Evolutionary conservation across 2,797 vertebrate genomes (phyloP).

Genomic region (Eupleurogrammus muticus): DNA sequence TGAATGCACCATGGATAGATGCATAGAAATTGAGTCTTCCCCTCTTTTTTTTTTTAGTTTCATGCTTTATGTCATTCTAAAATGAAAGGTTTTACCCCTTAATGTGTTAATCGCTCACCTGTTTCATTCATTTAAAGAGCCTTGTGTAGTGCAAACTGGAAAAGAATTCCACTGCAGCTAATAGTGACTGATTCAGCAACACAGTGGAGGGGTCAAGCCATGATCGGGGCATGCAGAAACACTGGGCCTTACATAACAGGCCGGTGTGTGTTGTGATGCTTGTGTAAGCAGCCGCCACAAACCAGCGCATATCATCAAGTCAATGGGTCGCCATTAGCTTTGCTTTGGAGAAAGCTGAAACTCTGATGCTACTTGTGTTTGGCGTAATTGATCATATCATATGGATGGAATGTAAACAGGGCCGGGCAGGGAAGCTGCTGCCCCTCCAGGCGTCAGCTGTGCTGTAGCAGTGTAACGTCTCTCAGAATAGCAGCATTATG

Average conservation of each 20-base stretch:
- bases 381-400: constrained; percentile 17
- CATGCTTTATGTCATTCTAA: constrained; percentile 1
- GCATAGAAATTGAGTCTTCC: not conserved
- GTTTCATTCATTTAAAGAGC: constrained; percentile 22
- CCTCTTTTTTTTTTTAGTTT: not conserved
- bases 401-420: constrained; percentile 35
- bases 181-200: constrained; percentile 65
- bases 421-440: constrained; percentile 5
- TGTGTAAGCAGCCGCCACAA: constrained; percentile 63
- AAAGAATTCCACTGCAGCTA: constrained; percentile 28
- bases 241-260: constrained; percentile 74
- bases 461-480: constrained; percentile 25
- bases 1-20: not conserved
- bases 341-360: constrained; percentile 24
- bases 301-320: constrained; percentile 26
- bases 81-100: constrained; percentile 10
- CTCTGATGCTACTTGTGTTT: constrained; percentile 12
- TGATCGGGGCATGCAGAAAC: constrained; percentile 60
- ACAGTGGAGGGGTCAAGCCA: constrained; percentile 54
- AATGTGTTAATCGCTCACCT: constrained; percentile 9
- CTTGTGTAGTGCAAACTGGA: constrained; percentile 6
- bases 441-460: not conserved
- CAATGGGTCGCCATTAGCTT: constrained; percentile 5
- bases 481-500: constrained; percentile 19
- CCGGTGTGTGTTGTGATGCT: constrained; percentile 69